phyloP scores from a whole-genome alignment of 2,113 vertebrate genomes.

The Brachypodius melanocephalos region DNA sequence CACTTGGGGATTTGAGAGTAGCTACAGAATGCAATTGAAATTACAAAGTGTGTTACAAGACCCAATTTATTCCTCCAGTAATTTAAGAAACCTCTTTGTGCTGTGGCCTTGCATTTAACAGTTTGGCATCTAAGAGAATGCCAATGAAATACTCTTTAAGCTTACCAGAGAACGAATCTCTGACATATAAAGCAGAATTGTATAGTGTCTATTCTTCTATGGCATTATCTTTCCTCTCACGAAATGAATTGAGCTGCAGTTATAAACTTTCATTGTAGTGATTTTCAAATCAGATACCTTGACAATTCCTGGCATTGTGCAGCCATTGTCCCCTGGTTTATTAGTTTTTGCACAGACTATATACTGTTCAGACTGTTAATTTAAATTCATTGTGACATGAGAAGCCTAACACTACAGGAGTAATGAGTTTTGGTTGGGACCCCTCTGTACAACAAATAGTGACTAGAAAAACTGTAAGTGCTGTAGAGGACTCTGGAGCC shows the following conservation, averaged over 20 bases:
- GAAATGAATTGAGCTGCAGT: neutral
- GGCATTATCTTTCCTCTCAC: neutral
- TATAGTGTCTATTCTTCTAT: neutral
- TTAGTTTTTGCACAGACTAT: neutral
- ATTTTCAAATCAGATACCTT: slow-evolving; percentile 1
- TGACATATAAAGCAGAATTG: neutral
- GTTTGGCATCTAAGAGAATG: neutral
- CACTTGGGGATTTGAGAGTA: neutral
- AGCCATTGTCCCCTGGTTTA: neutral
- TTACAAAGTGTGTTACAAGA: neutral
- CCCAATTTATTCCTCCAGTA: slow-evolving; percentile 18
- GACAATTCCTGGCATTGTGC: neutral
- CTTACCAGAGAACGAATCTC: neutral
- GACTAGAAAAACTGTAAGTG: neutral
- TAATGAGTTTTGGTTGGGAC: neutral
- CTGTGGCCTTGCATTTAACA: neutral
- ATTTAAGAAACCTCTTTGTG: slow-evolving; percentile 43
- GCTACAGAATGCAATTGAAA: neutral
- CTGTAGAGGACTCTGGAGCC: neutral
- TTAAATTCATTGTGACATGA: neutral
- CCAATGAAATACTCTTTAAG: neutral
- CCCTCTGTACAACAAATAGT: neutral
- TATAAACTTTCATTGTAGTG: neutral
- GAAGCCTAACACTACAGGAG: neutral
- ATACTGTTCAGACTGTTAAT: neutral